A percentile compares a stretch with the other conserved stretches of the same genome.
Evolutionary conservation across 1,140 invertebrate species (phyloP).

Genomic region (Asbolus verrucosus): DNA sequence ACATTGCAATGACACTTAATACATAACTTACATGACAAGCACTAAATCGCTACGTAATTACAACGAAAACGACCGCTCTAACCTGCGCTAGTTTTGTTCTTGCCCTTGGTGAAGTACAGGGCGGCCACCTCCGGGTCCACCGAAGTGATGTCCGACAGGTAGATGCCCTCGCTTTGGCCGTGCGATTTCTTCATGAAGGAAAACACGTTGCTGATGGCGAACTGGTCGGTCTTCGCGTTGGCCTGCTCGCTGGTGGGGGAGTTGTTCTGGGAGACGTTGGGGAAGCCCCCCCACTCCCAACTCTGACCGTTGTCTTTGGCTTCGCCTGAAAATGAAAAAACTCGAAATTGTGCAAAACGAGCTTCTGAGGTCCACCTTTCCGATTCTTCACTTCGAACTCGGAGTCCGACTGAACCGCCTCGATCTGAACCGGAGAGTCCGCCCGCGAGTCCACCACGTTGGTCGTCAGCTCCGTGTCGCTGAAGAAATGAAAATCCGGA

Average conservation of each 20-base stretch:
- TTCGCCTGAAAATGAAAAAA: background rate
- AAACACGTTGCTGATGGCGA: conserved; percentile 91
- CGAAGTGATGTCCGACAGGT: conserved; percentile 91
- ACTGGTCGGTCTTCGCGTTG: conserved; percentile 69
- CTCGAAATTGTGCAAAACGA: too few species aligned
- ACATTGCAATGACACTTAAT: conserved; percentile 59
- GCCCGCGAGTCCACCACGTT: conserved; percentile 70
- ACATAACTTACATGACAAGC: conserved; percentile 45
- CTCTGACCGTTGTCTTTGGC: conserved; percentile 69
- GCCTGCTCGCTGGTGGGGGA: conserved; percentile 52
- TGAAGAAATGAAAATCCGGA: conserved; percentile 88
- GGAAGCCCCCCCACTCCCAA: conserved; percentile 98
- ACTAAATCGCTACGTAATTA: conserved; percentile 1
- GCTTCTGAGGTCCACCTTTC: too few species aligned
- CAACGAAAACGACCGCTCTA: conserved; percentile 11
- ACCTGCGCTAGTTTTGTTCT: conserved; percentile 63
- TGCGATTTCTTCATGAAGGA: conserved; percentile 91
- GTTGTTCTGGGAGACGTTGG: conserved; percentile 66
- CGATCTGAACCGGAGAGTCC: conserved; percentile 61
- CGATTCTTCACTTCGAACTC: conserved; percentile 88
- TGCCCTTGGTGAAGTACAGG: conserved; percentile 82
- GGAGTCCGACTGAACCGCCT: conserved; percentile 91
- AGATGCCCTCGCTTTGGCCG: conserved; percentile 83
- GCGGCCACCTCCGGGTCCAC: conserved; percentile 92
- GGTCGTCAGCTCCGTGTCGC: conserved; percentile 87